Percentiles rank a stretch among this genome's conserved stretches.
phyloP scores from a whole-genome alignment of 92 coral and sea anemone genomes.

The Ricordea florida region DNA sequence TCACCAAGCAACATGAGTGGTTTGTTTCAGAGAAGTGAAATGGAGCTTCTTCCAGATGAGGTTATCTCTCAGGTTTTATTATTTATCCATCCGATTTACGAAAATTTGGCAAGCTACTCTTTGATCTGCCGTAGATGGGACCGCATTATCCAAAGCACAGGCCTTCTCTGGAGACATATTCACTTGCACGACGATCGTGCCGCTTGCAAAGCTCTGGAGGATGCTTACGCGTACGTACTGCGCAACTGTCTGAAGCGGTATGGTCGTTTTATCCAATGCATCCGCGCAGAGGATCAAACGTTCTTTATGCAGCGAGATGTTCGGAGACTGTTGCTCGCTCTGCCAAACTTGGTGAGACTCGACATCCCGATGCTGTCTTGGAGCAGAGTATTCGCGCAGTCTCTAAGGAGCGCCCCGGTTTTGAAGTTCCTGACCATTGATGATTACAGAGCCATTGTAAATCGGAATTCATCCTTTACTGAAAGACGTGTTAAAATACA shows the following conservation, averaged over 20 bases:
- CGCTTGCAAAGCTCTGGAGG: constrained; percentile 23
- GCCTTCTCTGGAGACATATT: constrained; percentile 75
- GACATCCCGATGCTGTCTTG: constrained; percentile 70
- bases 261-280: constrained; percentile 66
- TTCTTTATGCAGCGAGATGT: constrained; percentile 40
- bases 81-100: constrained; percentile 76
- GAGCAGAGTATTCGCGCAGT: constrained; percentile 65
- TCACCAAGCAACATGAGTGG: not conserved
- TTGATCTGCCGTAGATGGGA: constrained; percentile 73
- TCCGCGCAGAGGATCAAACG: constrained; percentile 74
- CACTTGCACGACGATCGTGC: constrained; percentile 79
- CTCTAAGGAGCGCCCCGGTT: constrained; percentile 46
- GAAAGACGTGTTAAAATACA: not conserved
- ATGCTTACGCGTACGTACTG: constrained; percentile 40
- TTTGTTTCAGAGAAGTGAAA: not conserved
- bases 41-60: constrained; percentile 75
- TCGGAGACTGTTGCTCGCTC: constrained; percentile 43
- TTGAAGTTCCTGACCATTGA: constrained; percentile 67
- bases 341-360: constrained; percentile 59
- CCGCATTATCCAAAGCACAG: constrained; percentile 59
- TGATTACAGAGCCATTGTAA: constrained; percentile 61
- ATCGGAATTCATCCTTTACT: not conserved
- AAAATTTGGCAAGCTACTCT: constrained; percentile 49
- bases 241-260: constrained; percentile 47
- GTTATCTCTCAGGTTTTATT: constrained; percentile 66